Evolutionary conservation across 2,888 invertebrate genomes (phyloP).

Genomic region (Syritta pipiens): DNA sequence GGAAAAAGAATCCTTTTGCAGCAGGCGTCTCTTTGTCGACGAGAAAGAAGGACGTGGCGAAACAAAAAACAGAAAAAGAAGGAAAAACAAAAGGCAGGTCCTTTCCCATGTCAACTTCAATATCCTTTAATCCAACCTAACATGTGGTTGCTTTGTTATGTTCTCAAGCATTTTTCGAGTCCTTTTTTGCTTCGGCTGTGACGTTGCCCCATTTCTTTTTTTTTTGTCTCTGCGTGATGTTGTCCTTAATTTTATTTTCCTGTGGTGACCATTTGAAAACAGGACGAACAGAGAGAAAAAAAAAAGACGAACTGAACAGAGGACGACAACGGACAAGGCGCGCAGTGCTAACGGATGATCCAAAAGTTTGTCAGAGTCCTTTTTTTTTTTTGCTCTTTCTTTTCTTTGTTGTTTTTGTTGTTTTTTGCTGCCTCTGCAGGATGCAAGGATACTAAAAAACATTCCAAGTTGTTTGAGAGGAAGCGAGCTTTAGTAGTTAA

Average conservation of each 20-base stretch:
- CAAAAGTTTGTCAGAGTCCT: conserved; percentile 41
- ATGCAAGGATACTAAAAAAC: conserved; percentile 22
- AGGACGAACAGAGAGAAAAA: neutral
- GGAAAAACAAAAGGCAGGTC: neutral
- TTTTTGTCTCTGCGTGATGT: conserved; percentile 17
- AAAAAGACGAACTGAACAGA: conserved; percentile 3
- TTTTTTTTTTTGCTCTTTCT: neutral
- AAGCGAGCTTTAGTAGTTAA: conserved; percentile 42
- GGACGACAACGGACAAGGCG: neutral
- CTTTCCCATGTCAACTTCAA: conserved; percentile 40
- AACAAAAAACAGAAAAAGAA: neutral
- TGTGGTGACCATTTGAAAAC: conserved; percentile 47
- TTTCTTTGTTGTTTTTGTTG: neutral
- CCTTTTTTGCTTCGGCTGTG: neutral
- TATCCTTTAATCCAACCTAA: conserved; percentile 53
- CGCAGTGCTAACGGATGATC: conserved; percentile 43
- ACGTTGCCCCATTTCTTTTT: neutral
- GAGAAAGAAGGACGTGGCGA: neutral
- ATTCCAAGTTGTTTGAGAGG: conserved; percentile 15
- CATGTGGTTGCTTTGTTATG: conserved; percentile 58
- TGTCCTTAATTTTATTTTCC: conserved; percentile 61
- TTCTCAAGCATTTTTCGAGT: conserved; percentile 32
- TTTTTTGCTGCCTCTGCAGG: conserved; percentile 1
- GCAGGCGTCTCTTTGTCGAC: too few species aligned
- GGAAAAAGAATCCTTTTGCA: too few species aligned